Conservation (phyloP, 2,113 vertebrate species). For the Menidia beryllina region DNA sequence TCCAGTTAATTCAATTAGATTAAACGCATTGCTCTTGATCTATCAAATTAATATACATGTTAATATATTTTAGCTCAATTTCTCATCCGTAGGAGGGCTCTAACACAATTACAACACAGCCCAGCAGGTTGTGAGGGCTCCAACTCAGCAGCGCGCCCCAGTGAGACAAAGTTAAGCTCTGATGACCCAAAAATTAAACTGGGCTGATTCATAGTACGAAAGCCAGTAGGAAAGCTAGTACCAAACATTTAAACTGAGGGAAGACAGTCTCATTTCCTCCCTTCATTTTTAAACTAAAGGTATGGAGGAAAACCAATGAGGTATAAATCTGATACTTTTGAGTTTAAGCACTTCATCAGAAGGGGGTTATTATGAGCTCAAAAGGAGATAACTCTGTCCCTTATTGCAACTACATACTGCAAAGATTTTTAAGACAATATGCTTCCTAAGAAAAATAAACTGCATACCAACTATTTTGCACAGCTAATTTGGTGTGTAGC, state of each 20-base stretch:
- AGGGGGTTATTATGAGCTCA: no score
- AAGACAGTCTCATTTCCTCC: background rate
- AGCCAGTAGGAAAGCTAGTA: slow-evolving; percentile 24
- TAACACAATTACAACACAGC: background rate
- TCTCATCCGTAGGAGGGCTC: background rate
- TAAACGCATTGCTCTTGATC: slow-evolving; percentile 57
- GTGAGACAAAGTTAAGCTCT: slow-evolving; percentile 21
- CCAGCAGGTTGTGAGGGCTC: background rate
- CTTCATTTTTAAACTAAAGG: slow-evolving; percentile 13
- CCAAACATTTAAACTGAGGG: slow-evolving; percentile 16
- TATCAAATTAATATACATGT: slow-evolving; percentile 35
- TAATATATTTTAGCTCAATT: slow-evolving; percentile 18
- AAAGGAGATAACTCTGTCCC: no score
- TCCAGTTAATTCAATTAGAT: slow-evolving; percentile 72
- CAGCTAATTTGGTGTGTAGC: background rate
- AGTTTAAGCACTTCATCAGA: no score
- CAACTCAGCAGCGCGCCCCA: slow-evolving; percentile 2
- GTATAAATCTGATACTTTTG: no score
- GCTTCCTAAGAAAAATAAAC: no score
- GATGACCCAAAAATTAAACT: slow-evolving; percentile 43
- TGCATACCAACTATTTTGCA: no score
- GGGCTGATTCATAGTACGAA: slow-evolving; percentile 28
- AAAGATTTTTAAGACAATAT: no score
- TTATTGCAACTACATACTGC: no score
- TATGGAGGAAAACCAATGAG: no score